These are phyloP conservation scores for Oenanthe melanoleuca DNA, from an alignment of 2,113 vertebrate genomes.

Conservation along the genomic window DNA sequence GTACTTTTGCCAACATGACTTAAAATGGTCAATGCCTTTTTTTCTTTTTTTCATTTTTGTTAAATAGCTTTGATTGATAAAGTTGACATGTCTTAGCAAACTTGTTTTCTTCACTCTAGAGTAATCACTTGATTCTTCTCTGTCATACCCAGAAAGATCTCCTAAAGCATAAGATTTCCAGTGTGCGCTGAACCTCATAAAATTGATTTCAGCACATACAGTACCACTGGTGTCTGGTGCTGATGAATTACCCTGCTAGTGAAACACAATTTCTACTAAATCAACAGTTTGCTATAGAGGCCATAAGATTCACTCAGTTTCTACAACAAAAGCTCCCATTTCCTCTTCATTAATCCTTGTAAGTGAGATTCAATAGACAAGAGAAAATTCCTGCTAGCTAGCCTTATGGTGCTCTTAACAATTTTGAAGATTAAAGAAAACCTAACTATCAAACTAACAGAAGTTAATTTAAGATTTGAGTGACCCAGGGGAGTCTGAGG, in stretches of 20 bases:
- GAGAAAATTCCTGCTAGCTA: slow-evolving; percentile 47
- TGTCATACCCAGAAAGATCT: slow-evolving; percentile 10
- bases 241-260: slow-evolving; percentile 74
- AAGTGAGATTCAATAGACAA: slow-evolving; percentile 62
- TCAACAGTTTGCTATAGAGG: slow-evolving; percentile 76
- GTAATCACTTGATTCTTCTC: slow-evolving; percentile 49
- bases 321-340: slow-evolving; percentile 65
- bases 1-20: neutral
- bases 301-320: slow-evolving; percentile 60
- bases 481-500: neutral
- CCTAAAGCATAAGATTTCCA: slow-evolving; percentile 51
- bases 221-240: slow-evolving; percentile 53
- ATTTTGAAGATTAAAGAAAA: slow-evolving; percentile 7
- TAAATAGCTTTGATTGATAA: slow-evolving; percentile 55
- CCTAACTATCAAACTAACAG: neutral
- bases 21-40: neutral
- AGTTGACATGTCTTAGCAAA: neutral
- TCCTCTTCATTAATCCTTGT: slow-evolving; percentile 73
- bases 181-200: slow-evolving; percentile 56
- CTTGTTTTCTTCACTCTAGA: neutral
- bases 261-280: slow-evolving; percentile 78
- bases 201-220: slow-evolving; percentile 73
- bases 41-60: neutral
- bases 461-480: slow-evolving; percentile 6
- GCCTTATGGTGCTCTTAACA: neutral